A percentile compares a stretch with the other conserved stretches of the same genome.
Conservation (phyloP, 64 coral and sea anemone genomes). For the Stylophora pistillata region DNA sequence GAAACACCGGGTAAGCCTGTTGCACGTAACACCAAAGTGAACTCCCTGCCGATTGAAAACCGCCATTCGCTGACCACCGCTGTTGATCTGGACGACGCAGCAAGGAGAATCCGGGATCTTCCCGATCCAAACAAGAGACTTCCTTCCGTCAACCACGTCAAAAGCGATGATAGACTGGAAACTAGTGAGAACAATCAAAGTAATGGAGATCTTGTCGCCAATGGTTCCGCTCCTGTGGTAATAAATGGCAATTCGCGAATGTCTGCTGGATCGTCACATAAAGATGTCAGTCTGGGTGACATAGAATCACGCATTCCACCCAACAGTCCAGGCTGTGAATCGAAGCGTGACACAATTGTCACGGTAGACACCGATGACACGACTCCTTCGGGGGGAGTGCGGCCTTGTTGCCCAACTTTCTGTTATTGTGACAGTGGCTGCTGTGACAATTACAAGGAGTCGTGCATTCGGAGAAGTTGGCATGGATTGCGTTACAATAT, state of each 20-base stretch:
- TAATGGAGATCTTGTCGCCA: slow-evolving; percentile 90
- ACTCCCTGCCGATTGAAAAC: slow-evolving; percentile 71
- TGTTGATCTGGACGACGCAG: slow-evolving; percentile 80
- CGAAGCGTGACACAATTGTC: slow-evolving; percentile 94
- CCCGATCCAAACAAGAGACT: slow-evolving; percentile 61
- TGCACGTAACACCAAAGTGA: slow-evolving; percentile 46
- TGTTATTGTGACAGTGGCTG: slow-evolving; percentile 92
- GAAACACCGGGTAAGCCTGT: slow-evolving; percentile 56
- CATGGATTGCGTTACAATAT: slow-evolving; percentile 73
- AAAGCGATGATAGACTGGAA: slow-evolving; percentile 66
- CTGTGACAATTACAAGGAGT: slow-evolving; percentile 77
- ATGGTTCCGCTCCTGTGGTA: slow-evolving; percentile 82
- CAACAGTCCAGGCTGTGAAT: slow-evolving; percentile 64
- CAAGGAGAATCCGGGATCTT: slow-evolving; percentile 67
- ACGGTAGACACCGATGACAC: slow-evolving; percentile 85
- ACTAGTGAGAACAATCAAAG: slow-evolving; percentile 79
- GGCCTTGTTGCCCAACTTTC: slow-evolving; percentile 82
- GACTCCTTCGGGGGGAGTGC: slow-evolving; percentile 56
- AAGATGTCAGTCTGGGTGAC: slow-evolving; percentile 89
- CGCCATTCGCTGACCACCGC: slow-evolving; percentile 82
- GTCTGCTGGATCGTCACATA: slow-evolving; percentile 83
- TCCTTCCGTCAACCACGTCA: slow-evolving; percentile 60
- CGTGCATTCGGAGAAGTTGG: slow-evolving; percentile 80
- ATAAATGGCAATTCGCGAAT: slow-evolving; percentile 86
- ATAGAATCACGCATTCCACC: slow-evolving; percentile 92